phyloP scores from a whole-genome alignment of 35 echinoderm and acorn worm genomes.

The Hemicentrotus pulcherrimus region DNA sequence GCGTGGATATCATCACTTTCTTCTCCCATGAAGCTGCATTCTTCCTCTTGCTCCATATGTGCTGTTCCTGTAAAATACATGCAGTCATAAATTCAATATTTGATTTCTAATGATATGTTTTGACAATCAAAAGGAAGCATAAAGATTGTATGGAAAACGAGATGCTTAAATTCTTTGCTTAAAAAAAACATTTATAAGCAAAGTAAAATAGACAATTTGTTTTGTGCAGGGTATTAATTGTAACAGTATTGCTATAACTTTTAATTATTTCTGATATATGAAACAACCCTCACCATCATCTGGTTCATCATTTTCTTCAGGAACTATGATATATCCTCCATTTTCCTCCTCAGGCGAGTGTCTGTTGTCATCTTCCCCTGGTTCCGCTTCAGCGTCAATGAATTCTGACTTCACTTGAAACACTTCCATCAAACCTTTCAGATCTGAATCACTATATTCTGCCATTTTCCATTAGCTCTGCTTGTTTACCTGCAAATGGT shows the following conservation, averaged over 20 bases:
- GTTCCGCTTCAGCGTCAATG: neutral
- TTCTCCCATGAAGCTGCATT: neutral
- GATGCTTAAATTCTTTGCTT: too few relatives aligned
- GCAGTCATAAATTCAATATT: neutral
- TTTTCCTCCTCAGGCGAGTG: neutral
- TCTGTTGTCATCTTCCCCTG: neutral
- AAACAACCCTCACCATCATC: neutral
- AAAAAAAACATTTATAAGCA: too few relatives aligned
- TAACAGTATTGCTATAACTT: too few relatives aligned
- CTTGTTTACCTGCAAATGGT: neutral
- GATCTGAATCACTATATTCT: neutral
- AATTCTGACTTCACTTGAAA: slow-evolving; percentile 39
- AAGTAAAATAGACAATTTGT: too few relatives aligned
- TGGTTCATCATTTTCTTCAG: neutral
- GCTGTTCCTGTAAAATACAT: neutral
- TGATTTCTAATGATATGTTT: too few relatives aligned
- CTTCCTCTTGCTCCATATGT: neutral
- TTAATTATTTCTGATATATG: neutral
- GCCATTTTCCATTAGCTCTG: neutral
- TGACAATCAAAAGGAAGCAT: too few relatives aligned
- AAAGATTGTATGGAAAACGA: too few relatives aligned
- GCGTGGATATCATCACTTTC: neutral
- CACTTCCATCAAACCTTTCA: slow-evolving; percentile 43
- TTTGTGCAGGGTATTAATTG: too few relatives aligned
- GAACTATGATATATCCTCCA: neutral